These are phyloP conservation scores for Buteo buteo DNA, from an alignment of 2,113 vertebrate species.

Conservation along the genomic window DNA sequence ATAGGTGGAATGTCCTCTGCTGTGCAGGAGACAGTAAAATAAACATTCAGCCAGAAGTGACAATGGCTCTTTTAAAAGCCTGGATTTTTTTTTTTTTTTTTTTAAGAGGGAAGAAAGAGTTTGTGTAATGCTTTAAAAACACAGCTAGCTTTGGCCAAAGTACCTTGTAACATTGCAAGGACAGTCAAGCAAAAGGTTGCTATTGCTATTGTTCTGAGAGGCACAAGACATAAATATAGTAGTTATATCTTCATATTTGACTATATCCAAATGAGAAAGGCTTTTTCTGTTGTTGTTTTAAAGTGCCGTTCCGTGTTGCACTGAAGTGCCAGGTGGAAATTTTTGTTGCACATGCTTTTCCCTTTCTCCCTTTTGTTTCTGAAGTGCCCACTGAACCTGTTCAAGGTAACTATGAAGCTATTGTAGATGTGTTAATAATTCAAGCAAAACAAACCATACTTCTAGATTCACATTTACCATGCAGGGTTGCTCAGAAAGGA, in stretches of 20 bases:
- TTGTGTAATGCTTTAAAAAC: conserved; percentile 35
- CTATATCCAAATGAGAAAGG: neutral
- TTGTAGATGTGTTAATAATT: conserved; percentile 32
- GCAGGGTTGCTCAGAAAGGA: neutral
- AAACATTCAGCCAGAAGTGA: conserved; percentile 65
- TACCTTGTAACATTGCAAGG: conserved; percentile 5
- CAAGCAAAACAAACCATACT: conserved; percentile 2
- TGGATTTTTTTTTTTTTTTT: neutral
- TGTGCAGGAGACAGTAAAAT: conserved; percentile 60
- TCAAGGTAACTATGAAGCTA: conserved; percentile 46
- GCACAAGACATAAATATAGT: neutral
- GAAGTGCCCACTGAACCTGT: conserved; percentile 10
- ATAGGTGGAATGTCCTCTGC: conserved; percentile 63
- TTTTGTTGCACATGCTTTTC: neutral
- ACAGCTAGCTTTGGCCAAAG: neutral
- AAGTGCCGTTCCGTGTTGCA: neutral
- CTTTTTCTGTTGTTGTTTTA: conserved; percentile 1
- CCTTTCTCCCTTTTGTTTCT: conserved; percentile 39
- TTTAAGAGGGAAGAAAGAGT: conserved; percentile 5
- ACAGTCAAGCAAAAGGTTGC: neutral
- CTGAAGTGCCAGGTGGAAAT: conserved; percentile 2
- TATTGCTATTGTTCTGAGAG: neutral
- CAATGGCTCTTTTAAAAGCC: conserved; percentile 66
- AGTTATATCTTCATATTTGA: neutral
- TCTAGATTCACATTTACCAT: neutral